Percentiles rank a stretch among this genome's conserved stretches.
phyloP scores from a whole-genome alignment of 1,140 invertebrate genomes.

The Octopus bimaculoides region DNA sequence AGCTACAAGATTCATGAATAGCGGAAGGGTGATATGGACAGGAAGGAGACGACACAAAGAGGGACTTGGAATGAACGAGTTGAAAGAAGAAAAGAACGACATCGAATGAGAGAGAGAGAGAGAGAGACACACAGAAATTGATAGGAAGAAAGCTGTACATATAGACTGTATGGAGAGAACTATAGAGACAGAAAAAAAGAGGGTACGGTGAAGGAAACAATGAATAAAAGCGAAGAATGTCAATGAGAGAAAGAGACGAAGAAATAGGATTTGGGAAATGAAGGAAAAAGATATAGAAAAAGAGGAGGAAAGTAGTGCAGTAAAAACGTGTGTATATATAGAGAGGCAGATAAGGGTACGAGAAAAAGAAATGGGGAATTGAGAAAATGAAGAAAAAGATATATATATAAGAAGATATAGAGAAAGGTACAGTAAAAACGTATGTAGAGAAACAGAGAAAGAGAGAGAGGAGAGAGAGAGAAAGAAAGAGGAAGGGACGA shows the following conservation, averaged over 20 bases:
- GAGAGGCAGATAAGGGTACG: background rate
- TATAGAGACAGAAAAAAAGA: background rate
- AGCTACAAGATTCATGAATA: too few relatives aligned
- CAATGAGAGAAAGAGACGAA: background rate
- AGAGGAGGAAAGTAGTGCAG: background rate
- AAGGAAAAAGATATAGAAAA: background rate
- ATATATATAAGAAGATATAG: background rate
- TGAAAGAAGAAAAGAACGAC: too few relatives aligned
- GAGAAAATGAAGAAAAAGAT: background rate
- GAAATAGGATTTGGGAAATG: background rate
- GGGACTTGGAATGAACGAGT: too few relatives aligned
- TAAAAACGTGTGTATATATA: background rate
- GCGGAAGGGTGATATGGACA: too few relatives aligned
- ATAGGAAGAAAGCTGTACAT: too few relatives aligned
- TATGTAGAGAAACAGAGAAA: background rate
- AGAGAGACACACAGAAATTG: too few relatives aligned
- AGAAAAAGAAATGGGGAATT: slow-evolving; percentile 1
- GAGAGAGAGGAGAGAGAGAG: background rate
- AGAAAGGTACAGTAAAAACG: background rate
- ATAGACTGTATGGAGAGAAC: background rate
- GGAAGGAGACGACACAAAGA: too few relatives aligned
- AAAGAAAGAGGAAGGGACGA: slow-evolving; percentile 11
- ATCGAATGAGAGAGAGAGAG: too few relatives aligned
- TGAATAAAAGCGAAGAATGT: background rate
- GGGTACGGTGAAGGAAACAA: background rate